Base-by-base conservation (phyloP, 2,113 vertebrate species). In the Zapornia atra region DNA sequence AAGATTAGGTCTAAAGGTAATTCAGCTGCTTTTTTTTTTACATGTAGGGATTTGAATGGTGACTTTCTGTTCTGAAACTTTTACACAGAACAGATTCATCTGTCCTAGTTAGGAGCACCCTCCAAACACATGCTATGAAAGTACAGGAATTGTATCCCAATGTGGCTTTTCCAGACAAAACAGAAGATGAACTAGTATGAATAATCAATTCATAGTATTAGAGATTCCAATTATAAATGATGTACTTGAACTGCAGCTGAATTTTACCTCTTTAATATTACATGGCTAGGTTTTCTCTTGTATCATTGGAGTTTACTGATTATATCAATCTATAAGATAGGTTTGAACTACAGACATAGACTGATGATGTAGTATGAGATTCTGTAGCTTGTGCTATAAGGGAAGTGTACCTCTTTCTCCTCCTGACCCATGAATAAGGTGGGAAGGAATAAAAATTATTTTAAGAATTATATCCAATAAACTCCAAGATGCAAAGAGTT, bases 201-300 rank as follows among this genome's bases (percentile, higher is more conserved):
- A 17, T 70, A 65, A 69, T 57, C 10, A 3, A 11, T 16, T 94
- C 1, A 1, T 56, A 29, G 44, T 31, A 8, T 31, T 69, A 56
- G 22, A 36, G 46, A 51, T 36, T n/a, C 2, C 22, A 34, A 34
- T 8, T 18, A 17, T 38, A 48, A 72, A 20, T 51, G 2, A 46
- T 82, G 13, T 42, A 1, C 79, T 66, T 76, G 31, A 73, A 60
- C 13, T 40, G 44, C 28, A 53, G 14, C 40, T 81, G 40, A 65
- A 50, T 19, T 79, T 68, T 60, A 33, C 31, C 6, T 2, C 12
- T 50, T 20, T 53, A 59, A 19, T 24, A 16, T 2, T 11, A 5
- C 1, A 2, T 13, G 15, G 36, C 9, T 44, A 6, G 12, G 2
- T 10, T 34, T 87, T 38, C 15, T 40, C 15, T 38, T 42, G 0